Conservation (phyloP, 1,140 invertebrate species). For the Rhynchophorus ferrugineus region DNA sequence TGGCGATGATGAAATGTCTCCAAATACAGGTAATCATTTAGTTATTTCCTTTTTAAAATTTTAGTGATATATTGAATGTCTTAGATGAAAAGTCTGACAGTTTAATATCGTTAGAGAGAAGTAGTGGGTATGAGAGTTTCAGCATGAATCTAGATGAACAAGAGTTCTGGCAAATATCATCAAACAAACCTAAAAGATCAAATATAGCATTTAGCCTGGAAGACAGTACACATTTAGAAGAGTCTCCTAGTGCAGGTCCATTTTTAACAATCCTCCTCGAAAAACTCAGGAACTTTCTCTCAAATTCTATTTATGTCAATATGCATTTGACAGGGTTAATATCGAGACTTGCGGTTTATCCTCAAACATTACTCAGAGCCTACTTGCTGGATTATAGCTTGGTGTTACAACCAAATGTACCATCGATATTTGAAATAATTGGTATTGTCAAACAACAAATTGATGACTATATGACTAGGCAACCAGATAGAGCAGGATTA, state of each 20-base stretch:
- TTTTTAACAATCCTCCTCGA: slow-evolving; percentile 75
- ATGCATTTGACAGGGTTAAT: slow-evolving; percentile 83
- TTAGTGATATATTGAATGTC: slow-evolving; percentile 20
- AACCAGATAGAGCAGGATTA: slow-evolving; percentile 59
- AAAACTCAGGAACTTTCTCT: slow-evolving; percentile 77
- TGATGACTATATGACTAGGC: slow-evolving; percentile 66
- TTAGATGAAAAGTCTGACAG: slow-evolving; percentile 43
- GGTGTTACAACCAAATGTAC: slow-evolving; percentile 81
- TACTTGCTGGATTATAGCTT: slow-evolving; percentile 81
- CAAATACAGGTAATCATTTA: slow-evolving; percentile 19
- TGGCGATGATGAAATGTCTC: slow-evolving; percentile 39
- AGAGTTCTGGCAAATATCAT: slow-evolving; percentile 41
- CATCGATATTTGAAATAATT: slow-evolving; percentile 71
- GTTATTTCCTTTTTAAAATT: neutral
- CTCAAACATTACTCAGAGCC: slow-evolving; percentile 78
- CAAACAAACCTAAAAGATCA: slow-evolving; percentile 24
- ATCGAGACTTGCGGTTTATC: slow-evolving; percentile 76
- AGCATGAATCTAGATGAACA: slow-evolving; percentile 54
- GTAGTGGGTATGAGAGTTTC: slow-evolving; percentile 78
- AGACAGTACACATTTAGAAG: slow-evolving; percentile 24
- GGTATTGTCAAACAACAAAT: slow-evolving; percentile 72
- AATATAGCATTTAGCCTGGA: slow-evolving; percentile 17
- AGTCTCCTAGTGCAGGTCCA: slow-evolving; percentile 53
- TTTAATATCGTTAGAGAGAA: slow-evolving; percentile 67
- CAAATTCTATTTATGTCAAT: slow-evolving; percentile 80